These are phyloP conservation scores for Allolobophora icterica DNA, from an alignment of 2,888 invertebrate species.

Conservation along the genomic window DNA sequence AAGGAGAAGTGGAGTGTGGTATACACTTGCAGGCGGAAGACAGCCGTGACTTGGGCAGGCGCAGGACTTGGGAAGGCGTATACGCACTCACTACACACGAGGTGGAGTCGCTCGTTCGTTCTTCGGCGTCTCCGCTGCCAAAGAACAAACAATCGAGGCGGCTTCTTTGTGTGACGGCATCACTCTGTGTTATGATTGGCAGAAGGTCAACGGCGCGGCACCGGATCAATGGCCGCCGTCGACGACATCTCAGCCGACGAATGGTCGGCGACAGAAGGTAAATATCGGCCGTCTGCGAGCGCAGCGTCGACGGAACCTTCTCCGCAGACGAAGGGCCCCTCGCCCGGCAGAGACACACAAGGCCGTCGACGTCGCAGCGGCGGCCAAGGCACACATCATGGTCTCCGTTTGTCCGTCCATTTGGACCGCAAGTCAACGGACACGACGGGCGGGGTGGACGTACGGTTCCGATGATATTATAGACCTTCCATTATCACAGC, in stretches of 20 bases:
- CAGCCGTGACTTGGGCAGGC: background rate
- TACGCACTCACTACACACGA: background rate
- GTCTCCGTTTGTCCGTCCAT: background rate
- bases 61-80: background rate
- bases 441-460: no score
- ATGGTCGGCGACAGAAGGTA: background rate
- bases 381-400: background rate
- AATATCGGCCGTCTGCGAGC: background rate
- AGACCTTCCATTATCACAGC: background rate
- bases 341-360: background rate
- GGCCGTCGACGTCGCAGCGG: background rate
- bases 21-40: background rate
- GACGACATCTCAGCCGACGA: background rate
- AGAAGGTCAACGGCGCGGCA: background rate
- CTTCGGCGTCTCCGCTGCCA: background rate
- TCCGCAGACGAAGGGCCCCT: background rate
- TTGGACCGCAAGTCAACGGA: no score
- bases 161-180: background rate
- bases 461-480: background rate
- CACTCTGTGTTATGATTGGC: constrained; percentile 4
- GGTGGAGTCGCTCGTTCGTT: background rate
- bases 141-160: background rate
- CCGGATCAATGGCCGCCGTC: background rate
- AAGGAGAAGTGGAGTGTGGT: background rate
- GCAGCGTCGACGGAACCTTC: background rate